Evolutionary conservation across 2,888 invertebrate species (phyloP).

Genomic region (Hypomecis atomaria): DNA sequence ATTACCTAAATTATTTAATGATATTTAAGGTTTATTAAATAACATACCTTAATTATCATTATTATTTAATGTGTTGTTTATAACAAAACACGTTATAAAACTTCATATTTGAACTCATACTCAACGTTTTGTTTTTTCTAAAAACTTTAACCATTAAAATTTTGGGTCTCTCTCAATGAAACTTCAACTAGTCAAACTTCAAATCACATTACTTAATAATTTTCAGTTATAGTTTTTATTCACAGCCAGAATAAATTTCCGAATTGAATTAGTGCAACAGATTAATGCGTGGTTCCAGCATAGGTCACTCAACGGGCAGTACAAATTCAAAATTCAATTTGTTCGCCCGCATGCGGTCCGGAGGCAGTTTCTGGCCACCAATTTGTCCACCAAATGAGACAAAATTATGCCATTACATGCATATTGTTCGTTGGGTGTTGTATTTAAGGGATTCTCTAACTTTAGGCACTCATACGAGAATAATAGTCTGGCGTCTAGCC

Average conservation of each 20-base stretch:
- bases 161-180: too few relatives aligned
- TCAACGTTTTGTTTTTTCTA: too few relatives aligned
- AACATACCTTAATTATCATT: too few relatives aligned
- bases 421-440: constrained; percentile 15
- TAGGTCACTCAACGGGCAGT: background rate
- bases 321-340: constrained; percentile 17
- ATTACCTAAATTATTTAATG: too few relatives aligned
- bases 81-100: too few relatives aligned
- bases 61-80: too few relatives aligned
- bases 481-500: constrained; percentile 59
- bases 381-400: constrained; percentile 21
- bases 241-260: background rate
- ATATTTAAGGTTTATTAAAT: too few relatives aligned
- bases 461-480: constrained; percentile 27
- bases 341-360: constrained; percentile 16
- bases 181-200: too few relatives aligned
- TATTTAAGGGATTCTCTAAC: constrained; percentile 24
- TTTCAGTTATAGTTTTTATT: background rate
- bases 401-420: constrained; percentile 14
- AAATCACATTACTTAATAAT: background rate
- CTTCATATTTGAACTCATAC: too few relatives aligned
- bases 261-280: background rate
- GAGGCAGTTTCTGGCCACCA: constrained; percentile 13
- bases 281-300: background rate
- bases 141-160: too few relatives aligned